phyloP scores from a whole-genome alignment of 2,888 invertebrate genomes.

The Microplitis manilae region DNA sequence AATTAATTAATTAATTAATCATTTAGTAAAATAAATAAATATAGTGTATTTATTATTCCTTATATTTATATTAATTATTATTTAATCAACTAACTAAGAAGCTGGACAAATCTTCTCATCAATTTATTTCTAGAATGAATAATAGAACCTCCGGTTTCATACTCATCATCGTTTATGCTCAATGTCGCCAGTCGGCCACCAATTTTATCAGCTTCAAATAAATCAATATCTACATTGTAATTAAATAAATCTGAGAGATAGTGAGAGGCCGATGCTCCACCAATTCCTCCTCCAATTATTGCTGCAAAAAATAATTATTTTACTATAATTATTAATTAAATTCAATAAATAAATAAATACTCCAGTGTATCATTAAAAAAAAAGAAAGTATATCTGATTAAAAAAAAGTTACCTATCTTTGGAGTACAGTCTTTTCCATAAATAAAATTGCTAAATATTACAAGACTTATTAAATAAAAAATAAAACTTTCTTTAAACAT shows the following conservation, averaged over 20 bases:
- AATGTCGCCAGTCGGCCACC: constrained; percentile 76
- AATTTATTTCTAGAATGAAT: constrained; percentile 76
- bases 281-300: constrained; percentile 77
- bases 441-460: constrained; percentile 27
- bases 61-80: constrained; percentile 31
- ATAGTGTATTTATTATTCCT: neutral
- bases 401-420: constrained; percentile 52
- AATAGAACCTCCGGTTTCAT: constrained; percentile 77
- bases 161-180: constrained; percentile 70
- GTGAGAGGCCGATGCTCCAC: constrained; percentile 76
- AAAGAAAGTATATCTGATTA: neutral
- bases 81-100: constrained; percentile 70
- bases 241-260: constrained; percentile 72
- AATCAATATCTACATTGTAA: constrained; percentile 71
- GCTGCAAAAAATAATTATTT: constrained; percentile 65
- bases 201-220: constrained; percentile 74
- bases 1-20: neutral
- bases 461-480: constrained; percentile 36
- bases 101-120: constrained; percentile 74
- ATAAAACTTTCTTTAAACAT: neutral
- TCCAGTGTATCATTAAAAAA: neutral
- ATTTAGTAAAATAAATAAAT: too few relatives aligned
- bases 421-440: constrained; percentile 47
- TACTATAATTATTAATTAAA: neutral
- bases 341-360: neutral